Base-by-base conservation (phyloP, 1,140 invertebrate genomes). In the Zaprionus gabonicus region DNA sequence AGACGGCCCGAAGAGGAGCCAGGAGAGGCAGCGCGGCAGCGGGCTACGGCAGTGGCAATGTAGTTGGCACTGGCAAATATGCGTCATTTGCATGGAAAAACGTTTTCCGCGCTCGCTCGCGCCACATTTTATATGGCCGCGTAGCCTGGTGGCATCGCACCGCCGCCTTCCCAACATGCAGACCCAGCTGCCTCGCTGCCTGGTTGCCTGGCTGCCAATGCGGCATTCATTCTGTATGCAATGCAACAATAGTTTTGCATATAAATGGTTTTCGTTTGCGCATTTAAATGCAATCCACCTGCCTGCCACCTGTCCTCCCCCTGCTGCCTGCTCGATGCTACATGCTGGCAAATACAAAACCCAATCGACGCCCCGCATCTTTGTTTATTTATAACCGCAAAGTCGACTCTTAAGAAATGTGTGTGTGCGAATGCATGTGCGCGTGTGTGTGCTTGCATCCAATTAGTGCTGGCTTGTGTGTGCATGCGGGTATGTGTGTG, bases 181-280 rank as follows among this genome's bases (percentile, higher is more conserved):
- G 12, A n/a, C 13, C 38, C n/a, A 31, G 34, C 36, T 55, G 38
- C 65, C 34, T 27, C 9, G 34, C 56, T 34, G 28, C 41, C 20
- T n/a, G 28, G 13, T 28, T 63, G 36, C 59, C 53, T 38, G 34
- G 15, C 31, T 66, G 46, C 51, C 63, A 60, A 53, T 80, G 81
- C 79, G 77, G 73, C 77, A 83, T 72, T 77, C 82, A 88, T 91
- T 92, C 76, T 56, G 86, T 82, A 92, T 92, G 91, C 86, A 78
- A 80, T 83, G 90, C 82, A 91, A 91, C 85, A 91, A 92, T 91
- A 92, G 83, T 92, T 92, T 92, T 91, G 91, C 91, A 91, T 92
- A 92, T 82, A 92, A 91, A 92, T 92, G 79, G 83, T 88, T 91
- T 92, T 91, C 86, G 79, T 80, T 88, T 77, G 86, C 66, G 86